Percentiles rank a stretch among this genome's conserved stretches.
Evolutionary conservation across 1,140 invertebrate genomes (phyloP).

Genomic region (Drosophila equinoxialis): DNA sequence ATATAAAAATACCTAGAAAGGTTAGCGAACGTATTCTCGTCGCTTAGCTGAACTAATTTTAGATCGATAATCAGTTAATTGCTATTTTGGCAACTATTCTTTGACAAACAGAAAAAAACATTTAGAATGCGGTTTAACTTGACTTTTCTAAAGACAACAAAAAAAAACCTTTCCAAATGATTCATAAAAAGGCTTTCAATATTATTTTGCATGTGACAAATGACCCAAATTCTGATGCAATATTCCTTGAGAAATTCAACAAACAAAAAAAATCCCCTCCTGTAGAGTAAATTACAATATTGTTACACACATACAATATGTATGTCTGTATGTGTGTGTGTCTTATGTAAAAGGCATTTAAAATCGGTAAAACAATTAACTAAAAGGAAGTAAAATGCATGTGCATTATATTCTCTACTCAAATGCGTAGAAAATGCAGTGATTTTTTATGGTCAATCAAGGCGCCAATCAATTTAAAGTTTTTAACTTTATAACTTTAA

Average conservation of each 20-base stretch:
- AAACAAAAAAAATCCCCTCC: not conserved
- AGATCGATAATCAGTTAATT: conserved; percentile 29
- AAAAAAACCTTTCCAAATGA: conserved; percentile 2
- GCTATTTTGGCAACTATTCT: conserved; percentile 7
- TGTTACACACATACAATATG: not conserved
- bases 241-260: conserved; percentile 3
- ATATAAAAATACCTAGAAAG: not conserved
- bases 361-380: conserved; percentile 39
- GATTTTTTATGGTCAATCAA: conserved; percentile 56
- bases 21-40: not conserved
- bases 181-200: not conserved
- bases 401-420: conserved; percentile 31
- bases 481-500: conserved; percentile 4
- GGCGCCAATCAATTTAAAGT: conserved; percentile 14
- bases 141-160: not conserved
- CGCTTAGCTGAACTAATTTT: conserved; percentile 18
- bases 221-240: conserved; percentile 22
- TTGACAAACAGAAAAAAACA: not conserved
- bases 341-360: not conserved
- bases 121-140: not conserved
- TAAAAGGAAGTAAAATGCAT: conserved; percentile 32
- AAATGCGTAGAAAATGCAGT: conserved; percentile 33
- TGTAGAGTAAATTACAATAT: not conserved
- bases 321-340: not conserved
- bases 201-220: not conserved